These are phyloP conservation scores for Tryphoninae sp. DNA, from an alignment of 2,888 invertebrate genomes.

Conservation along the genomic window DNA sequence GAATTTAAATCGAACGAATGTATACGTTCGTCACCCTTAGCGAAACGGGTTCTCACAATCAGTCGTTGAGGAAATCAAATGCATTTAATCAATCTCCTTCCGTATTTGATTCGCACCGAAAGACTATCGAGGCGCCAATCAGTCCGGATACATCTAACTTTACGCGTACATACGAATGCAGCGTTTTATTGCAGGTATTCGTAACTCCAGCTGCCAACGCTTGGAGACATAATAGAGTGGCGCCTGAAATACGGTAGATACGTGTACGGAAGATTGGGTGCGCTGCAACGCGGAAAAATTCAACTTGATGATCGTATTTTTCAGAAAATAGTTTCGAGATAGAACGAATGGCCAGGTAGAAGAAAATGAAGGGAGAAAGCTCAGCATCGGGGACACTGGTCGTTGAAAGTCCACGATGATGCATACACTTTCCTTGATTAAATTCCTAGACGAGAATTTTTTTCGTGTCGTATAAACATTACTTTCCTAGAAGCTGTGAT, in stretches of 20 bases:
- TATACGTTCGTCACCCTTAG: not conserved
- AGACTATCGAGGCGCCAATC: not conserved
- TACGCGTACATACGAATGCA: not conserved
- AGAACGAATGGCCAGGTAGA: not conserved
- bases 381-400: not conserved
- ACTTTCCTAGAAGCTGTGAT: constrained; percentile 1
- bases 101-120: not conserved
- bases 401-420: not conserved
- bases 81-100: not conserved
- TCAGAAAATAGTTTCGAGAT: not conserved
- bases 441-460: constrained; percentile 33
- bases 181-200: not conserved
- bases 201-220: not conserved
- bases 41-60: not conserved
- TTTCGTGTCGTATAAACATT: not conserved
- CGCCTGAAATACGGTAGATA: not conserved
- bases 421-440: constrained; percentile 58
- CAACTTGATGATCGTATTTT: constrained; percentile 1
- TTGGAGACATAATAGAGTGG: not conserved
- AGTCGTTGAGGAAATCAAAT: not conserved
- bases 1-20: not conserved
- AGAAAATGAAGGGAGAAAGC: constrained; percentile 10
- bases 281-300: constrained; percentile 11
- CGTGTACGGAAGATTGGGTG: not conserved
- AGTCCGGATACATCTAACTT: not conserved